Evolutionary conservation across 2,797 vertebrate species (phyloP), one percentile per base, ranked within the genome.

Genomic region (Propithecus deckenii): DNA sequence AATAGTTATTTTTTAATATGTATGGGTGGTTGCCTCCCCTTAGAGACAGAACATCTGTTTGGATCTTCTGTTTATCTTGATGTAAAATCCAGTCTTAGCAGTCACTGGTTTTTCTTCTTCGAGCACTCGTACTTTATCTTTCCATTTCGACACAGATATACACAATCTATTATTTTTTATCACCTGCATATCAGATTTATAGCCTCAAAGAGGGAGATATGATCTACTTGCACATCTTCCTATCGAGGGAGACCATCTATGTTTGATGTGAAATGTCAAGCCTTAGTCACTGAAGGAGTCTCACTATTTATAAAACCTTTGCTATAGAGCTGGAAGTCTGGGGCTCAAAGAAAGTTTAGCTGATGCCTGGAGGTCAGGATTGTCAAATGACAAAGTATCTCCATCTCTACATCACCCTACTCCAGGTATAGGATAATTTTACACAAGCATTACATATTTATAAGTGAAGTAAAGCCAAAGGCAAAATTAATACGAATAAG

Each of bases 221-320:
- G 61, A 63, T 50, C 35, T 59, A 78, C 7, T 85, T 43, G 48
- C 7, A 9, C 41, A 55, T 67, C 10, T 69, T 94, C 9, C 55
- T 74, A 7, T 50, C 65, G 11, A 83, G 48, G 61, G 13, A 38
- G 17, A 76, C 13, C 4, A 32, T n/a, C 8, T 86, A 48, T 38
- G 94, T 96, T 75, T 95, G 22, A 74, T 67, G 46, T 61, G 32
- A 57, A 94, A 93, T 86, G 10, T 78, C 35, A 81, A 67, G 10
- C 8, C 7, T 32, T 90, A 32, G 30, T 91, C 48, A 76, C 46
- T 28, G 80, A 86, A 57, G n/a, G 13, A 78, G 90, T 13, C 8
- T 76, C 50, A 5, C 17, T 76, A 2, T 48, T 35, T 71, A 28
- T 63, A 81, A 76, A 85, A 55, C 12, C 12, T 76, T 90, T 23